These are phyloP conservation scores for Agrotis exclamationis DNA, from an alignment of 2,888 invertebrate species.

Conservation along the genomic window DNA sequence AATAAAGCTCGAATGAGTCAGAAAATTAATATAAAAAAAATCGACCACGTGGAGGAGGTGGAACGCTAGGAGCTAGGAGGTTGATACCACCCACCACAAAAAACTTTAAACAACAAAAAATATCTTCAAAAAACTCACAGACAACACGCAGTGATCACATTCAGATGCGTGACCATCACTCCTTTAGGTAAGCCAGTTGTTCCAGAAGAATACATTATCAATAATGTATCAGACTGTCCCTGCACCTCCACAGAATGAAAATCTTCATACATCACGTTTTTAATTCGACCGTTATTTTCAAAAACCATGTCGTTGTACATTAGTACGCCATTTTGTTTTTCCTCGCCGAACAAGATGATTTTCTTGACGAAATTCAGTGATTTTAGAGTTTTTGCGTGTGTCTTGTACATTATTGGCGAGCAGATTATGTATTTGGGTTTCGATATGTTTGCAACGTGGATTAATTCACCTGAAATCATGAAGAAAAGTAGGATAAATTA, in stretches of 20 bases:
- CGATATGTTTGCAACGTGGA: constrained; percentile 76
- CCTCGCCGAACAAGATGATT: constrained; percentile 76
- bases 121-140: constrained; percentile 70
- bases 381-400: constrained; percentile 69
- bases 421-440: constrained; percentile 80
- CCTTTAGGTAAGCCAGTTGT: constrained; percentile 86
- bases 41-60: no score
- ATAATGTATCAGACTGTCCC: constrained; percentile 74
- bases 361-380: constrained; percentile 68
- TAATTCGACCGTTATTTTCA: constrained; percentile 56
- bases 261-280: constrained; percentile 73
- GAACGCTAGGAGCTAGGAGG: no score
- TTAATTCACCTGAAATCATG: constrained; percentile 79
- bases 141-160: constrained; percentile 68
- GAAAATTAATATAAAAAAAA: no score
- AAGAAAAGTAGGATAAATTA: no score
- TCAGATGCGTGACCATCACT: constrained; percentile 81
- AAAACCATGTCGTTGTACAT: constrained; percentile 74
- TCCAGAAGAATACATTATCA: constrained; percentile 84
- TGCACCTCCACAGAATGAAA: constrained; percentile 74
- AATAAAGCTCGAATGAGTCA: no score
- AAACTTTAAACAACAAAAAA: no score
- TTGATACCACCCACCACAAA: no score
- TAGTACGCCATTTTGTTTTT: constrained; percentile 63
- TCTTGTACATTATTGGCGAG: constrained; percentile 75